Base-by-base conservation (phyloP, 2,888 invertebrate species). In the Isoperla grammatica region DNA sequence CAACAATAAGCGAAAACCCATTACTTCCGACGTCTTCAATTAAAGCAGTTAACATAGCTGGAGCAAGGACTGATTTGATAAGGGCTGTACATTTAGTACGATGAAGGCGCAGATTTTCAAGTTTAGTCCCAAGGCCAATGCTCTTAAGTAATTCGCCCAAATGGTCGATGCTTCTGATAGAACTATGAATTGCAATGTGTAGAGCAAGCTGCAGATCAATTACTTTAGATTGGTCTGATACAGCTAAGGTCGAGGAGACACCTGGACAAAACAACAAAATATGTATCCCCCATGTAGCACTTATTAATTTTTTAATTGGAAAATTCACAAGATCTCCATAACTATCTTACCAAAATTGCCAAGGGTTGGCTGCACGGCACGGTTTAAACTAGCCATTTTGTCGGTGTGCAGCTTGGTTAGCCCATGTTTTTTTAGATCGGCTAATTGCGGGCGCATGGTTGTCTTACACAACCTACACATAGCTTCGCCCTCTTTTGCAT, bases 1-100 rank as follows among this genome's bases (percentile, higher is more conserved):
- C 68, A 15, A 68, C 55, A 13, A 68, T 43, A 15, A 68, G 20
- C 53, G 67, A 67, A 46, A 50, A 69, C 19, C 64, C 65, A 11
- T 56, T 19, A 49, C 65, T 61, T n/a, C 64, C 64, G 22, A 69
- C 13, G 43, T 53, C 20, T 13, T 20, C 6, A 22, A 58, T 23
- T 8, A 68, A 60, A 43, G 68, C 66, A 48, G 54, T 48, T 15
- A 63, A 45, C 43, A 67, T 45, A 5, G 60, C 59, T 17, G 67
- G 65, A 42, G 63, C 59, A 11, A 67, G 65, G 1, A 69, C 67
- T 22, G 63, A 56, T 17, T 60, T 57, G 23, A 65, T 62, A 5
- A 64, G 15, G 11, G 61, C 61, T 23, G 48, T 35, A 57, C 64
- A 65, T 23, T 64, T 65, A 45, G 65, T 64, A 58, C 61, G 39